Percentiles rank a stretch among this genome's conserved stretches.
phyloP scores from a whole-genome alignment of 92 coral and sea anemone genomes.

The Meandrina meandrites region DNA sequence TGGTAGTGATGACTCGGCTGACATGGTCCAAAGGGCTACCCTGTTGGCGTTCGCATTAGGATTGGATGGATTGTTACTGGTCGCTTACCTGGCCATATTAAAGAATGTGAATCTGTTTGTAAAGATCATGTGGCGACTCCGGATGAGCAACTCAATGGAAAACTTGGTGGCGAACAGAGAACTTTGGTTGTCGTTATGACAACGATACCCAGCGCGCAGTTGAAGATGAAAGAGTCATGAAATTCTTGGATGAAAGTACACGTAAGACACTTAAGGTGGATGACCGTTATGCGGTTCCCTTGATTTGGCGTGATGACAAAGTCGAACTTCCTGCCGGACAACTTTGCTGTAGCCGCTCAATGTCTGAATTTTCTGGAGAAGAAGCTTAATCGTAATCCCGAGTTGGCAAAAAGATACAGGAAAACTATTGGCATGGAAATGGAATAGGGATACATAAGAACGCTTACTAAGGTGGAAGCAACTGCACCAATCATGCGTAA shows the following conservation, averaged over 20 bases:
- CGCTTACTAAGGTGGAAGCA: constrained; percentile 35
- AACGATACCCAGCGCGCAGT: constrained; percentile 39
- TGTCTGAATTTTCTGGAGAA: constrained; percentile 44
- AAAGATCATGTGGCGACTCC: constrained; percentile 44
- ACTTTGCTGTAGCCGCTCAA: constrained; percentile 11
- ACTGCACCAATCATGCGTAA: constrained; percentile 7
- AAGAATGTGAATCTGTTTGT: constrained; percentile 12
- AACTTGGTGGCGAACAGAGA: constrained; percentile 52
- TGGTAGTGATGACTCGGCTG: constrained; percentile 57
- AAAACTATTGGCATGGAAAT: constrained; percentile 46
- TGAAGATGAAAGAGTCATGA: constrained; percentile 43
- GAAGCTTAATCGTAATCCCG: constrained; percentile 30
- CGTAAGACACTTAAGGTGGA: constrained; percentile 36
- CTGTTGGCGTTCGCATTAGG: constrained; percentile 48
- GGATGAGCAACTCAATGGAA: constrained; percentile 37
- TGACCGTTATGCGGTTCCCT: constrained; percentile 51
- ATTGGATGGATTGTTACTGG: constrained; percentile 53
- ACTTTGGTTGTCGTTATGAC: constrained; percentile 42
- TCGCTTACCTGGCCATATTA: constrained; percentile 47
- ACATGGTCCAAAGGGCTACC: constrained; percentile 54
- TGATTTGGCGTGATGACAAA: constrained; percentile 37
- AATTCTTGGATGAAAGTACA: constrained; percentile 36
- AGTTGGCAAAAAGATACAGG: constrained; percentile 14
- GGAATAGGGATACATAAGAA: constrained; percentile 53
- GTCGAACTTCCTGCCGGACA: constrained; percentile 37